Evolutionary conservation across 2,113 vertebrate genomes (phyloP).

Genomic region (Aptenodytes patagonicus): DNA sequence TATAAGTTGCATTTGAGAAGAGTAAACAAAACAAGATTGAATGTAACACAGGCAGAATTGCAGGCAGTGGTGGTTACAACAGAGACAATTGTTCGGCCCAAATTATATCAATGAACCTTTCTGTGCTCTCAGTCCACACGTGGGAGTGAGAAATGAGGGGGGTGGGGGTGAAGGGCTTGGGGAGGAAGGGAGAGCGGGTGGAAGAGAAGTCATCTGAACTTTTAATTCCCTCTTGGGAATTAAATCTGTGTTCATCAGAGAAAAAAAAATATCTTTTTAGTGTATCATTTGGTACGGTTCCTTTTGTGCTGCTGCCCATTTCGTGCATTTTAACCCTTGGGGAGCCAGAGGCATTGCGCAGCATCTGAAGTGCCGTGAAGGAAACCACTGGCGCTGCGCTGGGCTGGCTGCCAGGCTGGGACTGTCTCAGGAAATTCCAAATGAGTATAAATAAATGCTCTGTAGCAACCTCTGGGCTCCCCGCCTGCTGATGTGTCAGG

Average conservation of each 20-base stretch:
- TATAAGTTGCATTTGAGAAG: conserved; percentile 42
- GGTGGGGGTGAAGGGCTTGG: not conserved
- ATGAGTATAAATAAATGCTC: conserved; percentile 79
- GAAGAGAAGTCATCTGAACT: not conserved
- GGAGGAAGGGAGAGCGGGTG: not conserved
- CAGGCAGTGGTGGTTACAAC: not conserved
- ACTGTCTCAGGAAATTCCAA: conserved; percentile 91
- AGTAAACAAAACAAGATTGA: not conserved
- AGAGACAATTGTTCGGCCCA: conserved; percentile 3
- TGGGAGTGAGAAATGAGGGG: not conserved
- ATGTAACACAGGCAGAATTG: not conserved
- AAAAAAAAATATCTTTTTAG: not conserved
- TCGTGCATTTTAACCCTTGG: not conserved
- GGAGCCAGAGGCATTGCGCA: not conserved
- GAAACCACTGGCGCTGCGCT: conserved; percentile 61
- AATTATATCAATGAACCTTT: conserved; percentile 17
- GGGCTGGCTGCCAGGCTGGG: conserved; percentile 48
- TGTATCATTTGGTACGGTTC: not conserved
- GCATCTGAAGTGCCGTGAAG: conserved; percentile 11
- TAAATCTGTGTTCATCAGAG: not conserved
- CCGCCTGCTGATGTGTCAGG: conserved; percentile 72
- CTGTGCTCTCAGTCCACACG: not conserved
- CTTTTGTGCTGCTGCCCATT: not conserved
- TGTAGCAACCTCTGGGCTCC: conserved; percentile 67
- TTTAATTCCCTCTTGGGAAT: not conserved